These are phyloP conservation scores for Stramonita haemastoma DNA, from an alignment of 2,888 invertebrate species.

Conservation along the genomic window DNA sequence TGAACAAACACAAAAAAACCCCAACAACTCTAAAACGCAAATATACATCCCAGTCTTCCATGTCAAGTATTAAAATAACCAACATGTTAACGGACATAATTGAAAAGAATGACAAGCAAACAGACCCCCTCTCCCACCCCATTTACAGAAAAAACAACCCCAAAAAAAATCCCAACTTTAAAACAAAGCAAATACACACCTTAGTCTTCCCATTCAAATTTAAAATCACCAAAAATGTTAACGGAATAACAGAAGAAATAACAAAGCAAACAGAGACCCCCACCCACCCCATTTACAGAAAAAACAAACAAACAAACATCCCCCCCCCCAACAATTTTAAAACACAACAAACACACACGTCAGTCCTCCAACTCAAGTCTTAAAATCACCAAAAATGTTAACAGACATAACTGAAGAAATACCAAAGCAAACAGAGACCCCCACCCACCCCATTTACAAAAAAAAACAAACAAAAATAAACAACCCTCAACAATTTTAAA, in stretches of 20 bases:
- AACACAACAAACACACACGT: constrained; percentile 49
- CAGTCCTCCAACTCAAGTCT: constrained; percentile 48
- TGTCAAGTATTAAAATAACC: constrained; percentile 30
- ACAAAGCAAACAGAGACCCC: neutral
- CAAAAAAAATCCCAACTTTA: no score
- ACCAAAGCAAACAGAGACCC: neutral
- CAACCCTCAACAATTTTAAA: no score
- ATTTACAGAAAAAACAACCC: no score
- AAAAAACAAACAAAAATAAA: neutral
- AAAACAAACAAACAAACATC: neutral
- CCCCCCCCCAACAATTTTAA: no score
- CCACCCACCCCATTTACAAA: neutral
- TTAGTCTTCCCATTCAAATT: constrained; percentile 47
- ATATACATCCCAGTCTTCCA: constrained; percentile 52
- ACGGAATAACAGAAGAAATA: neutral
- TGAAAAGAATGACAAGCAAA: neutral
- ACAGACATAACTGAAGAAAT: neutral
- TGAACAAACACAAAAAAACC: no score
- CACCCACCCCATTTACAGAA: neutral
- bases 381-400: no score
- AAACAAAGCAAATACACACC: constrained; percentile 49
- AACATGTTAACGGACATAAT: no score
- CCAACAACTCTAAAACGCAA: neutral
- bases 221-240: no score
- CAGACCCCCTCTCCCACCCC: no score